phyloP scores from a whole-genome alignment of 2,113 vertebrate species.

The Chrysemys picta region DNA sequence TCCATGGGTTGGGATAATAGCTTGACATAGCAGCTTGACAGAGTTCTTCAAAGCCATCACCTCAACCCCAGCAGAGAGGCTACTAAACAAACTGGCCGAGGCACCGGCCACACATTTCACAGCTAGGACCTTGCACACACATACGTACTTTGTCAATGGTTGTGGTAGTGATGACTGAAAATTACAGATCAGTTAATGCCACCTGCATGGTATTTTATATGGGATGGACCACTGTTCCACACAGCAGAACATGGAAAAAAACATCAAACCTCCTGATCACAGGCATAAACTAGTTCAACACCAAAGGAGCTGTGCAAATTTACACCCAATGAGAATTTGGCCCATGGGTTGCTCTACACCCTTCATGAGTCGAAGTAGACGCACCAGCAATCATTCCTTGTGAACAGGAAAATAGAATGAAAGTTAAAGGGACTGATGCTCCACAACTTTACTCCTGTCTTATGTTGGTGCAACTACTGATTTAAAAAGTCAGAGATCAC shows the following conservation, averaged over 20 bases:
- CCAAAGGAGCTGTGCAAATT: neutral
- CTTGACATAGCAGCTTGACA: neutral
- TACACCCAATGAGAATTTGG: neutral
- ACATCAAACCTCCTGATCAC: neutral
- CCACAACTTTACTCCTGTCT: neutral
- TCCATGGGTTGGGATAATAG: neutral
- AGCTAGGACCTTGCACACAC: neutral
- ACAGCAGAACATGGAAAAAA: neutral
- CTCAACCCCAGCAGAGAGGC: neutral
- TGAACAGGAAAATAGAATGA: neutral
- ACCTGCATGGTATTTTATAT: neutral
- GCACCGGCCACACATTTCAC: neutral
- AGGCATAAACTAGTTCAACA: neutral
- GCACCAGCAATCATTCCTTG: neutral
- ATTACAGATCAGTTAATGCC: neutral
- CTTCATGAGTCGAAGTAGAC: neutral
- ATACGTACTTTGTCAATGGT: neutral
- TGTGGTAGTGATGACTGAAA: neutral
- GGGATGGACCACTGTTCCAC: neutral
- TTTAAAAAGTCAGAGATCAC: conserved; percentile 29
- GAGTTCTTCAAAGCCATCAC: neutral
- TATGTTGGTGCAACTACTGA: neutral
- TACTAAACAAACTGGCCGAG: neutral
- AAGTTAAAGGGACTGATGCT: too few relatives aligned
- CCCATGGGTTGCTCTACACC: neutral